Evolutionary conservation across 1,140 invertebrate species (phyloP), one percentile per base, ranked within the genome.

Genomic region (Drosophila grimshawi): DNA sequence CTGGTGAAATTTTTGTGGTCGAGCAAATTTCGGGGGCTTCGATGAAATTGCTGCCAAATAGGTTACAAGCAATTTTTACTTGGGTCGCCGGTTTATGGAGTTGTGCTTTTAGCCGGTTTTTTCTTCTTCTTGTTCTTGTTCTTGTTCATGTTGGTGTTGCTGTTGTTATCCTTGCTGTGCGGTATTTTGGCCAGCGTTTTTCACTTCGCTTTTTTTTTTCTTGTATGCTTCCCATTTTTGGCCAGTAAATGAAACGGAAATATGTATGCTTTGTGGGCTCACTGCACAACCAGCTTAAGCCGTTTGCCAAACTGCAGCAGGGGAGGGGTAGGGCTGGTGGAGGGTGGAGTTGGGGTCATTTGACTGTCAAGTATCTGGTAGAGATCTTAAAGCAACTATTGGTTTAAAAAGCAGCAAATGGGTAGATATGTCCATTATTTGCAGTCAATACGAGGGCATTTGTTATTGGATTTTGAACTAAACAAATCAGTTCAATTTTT

Each of bases 11-110:
- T 88, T 86, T 88, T 88, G 83, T 88, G 83, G 83, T 88, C 83
- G 80, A 85, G 77, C 80, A 88, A 80, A 88, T 89, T 88, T 88
- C 76, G 89, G 83, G 83, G 85, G 80, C 85, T 88, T 89, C 83
- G 83, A 86, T 86, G 83, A 89, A 86, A 86, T 86, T 86, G 83
- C 83, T 86, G 83, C 83, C 83, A 86, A 86, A 86, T 86, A 89
- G 83, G 83, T 86, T 86, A 86, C 85, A 86, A 86, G 85, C 83
- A 80, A 86, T 86, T 86, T 88, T 86, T 83, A 77, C 85, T 80
- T 53, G 80, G 83, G 85, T 89, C 83, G 83, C 81, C 83, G 80
- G 73, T 86, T 86, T 86, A 89, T 89, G 82, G 85, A 86, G 83
- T 80, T 86, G 67, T 71, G 56, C 69, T 69, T 68, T 48, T 75